Evolutionary conservation across 2,113 vertebrate genomes (phyloP).

Genomic region (Himantopus leucocephalus): DNA sequence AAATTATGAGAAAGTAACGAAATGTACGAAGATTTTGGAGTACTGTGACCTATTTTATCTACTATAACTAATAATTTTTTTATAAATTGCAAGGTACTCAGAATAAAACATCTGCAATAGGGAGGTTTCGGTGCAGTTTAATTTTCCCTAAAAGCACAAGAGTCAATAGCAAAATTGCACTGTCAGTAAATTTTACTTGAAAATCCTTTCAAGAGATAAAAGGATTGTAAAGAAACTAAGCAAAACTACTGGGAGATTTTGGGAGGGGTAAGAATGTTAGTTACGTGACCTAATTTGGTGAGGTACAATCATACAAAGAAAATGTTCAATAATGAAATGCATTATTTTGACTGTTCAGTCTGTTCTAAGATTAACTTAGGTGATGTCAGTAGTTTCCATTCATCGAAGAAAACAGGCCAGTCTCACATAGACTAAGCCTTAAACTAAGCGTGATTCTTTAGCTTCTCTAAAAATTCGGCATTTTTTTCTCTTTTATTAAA

Average conservation of each 20-base stretch:
- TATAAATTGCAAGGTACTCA: slow-evolving; percentile 30
- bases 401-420: background rate
- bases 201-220: slow-evolving; percentile 44
- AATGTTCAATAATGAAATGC: background rate
- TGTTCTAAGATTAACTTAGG: background rate
- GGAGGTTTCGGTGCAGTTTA: slow-evolving; percentile 50
- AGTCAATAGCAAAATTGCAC: slow-evolving; percentile 49
- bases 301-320: background rate
- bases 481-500: background rate
- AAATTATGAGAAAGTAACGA: slow-evolving; percentile 14
- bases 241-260: slow-evolving; percentile 14
- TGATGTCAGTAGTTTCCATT: background rate
- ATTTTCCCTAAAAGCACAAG: slow-evolving; percentile 69
- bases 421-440: background rate
- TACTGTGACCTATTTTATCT: slow-evolving; percentile 5
- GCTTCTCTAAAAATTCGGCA: background rate
- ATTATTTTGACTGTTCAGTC: background rate
- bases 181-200: slow-evolving; percentile 54
- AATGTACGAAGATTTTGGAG: background rate
- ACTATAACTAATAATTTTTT: slow-evolving; percentile 15
- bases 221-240: slow-evolving; percentile 21
- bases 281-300: slow-evolving; percentile 33
- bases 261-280: background rate
- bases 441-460: background rate
- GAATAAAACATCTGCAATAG: slow-evolving; percentile 18